Percentiles rank a stretch among this genome's conserved stretches.
Evolutionary conservation across 2,888 invertebrate species (phyloP).

Genomic region (Antitype chi): DNA sequence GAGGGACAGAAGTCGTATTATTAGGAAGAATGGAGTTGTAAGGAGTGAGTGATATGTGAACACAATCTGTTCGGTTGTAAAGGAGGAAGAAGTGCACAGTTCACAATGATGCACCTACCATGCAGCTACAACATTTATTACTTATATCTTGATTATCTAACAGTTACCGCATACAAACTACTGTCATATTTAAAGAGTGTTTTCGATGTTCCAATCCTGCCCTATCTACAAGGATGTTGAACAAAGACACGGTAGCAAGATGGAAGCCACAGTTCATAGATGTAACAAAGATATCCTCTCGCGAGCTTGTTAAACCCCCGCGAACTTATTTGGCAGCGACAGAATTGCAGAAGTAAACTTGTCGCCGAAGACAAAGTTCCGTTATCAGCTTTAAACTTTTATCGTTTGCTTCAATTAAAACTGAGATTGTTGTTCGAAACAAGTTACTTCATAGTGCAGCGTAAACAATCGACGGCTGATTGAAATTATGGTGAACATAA

Average conservation of each 20-base stretch:
- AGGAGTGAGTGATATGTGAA: constrained; percentile 62
- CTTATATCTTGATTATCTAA: constrained; percentile 74
- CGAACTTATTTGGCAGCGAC: too few relatives aligned
- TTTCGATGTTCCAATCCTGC: not conserved
- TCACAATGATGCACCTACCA: constrained; percentile 76
- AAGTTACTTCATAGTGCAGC: not conserved
- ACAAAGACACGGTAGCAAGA: too few relatives aligned
- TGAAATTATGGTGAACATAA: not conserved
- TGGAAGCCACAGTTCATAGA: too few relatives aligned
- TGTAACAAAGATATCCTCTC: too few relatives aligned
- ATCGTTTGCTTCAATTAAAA: too few relatives aligned
- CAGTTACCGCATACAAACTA: constrained; percentile 61
- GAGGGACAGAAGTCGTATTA: constrained; percentile 61
- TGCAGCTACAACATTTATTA: constrained; percentile 85
- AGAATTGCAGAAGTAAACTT: too few relatives aligned
- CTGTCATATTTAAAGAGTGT: constrained; percentile 55
- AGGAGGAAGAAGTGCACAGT: constrained; percentile 78
- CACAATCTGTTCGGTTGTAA: constrained; percentile 46
- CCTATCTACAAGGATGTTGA: not conserved
- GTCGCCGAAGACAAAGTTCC: too few relatives aligned
- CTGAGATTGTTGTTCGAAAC: not conserved
- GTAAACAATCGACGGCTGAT: not conserved
- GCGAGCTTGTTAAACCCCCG: too few relatives aligned
- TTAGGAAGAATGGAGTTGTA: constrained; percentile 59
- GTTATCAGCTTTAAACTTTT: too few relatives aligned